A percentile compares a stretch with the other conserved stretches of the same genome.
These are phyloP conservation scores for Standfussiana lucernea DNA, from an alignment of 2,888 invertebrate species.

Conservation along the genomic window DNA sequence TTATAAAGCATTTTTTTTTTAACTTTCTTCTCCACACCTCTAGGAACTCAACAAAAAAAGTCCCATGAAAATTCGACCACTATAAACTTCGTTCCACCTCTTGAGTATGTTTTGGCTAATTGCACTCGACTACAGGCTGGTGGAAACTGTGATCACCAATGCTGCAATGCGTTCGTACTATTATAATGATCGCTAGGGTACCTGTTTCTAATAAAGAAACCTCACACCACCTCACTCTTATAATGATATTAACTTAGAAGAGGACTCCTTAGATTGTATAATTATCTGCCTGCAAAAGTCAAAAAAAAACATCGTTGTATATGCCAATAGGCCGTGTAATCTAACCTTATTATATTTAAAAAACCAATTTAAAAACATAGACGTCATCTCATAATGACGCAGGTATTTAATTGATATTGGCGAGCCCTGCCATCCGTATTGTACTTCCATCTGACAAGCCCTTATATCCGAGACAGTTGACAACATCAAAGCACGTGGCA, in stretches of 20 bases:
- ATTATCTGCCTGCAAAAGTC: neutral
- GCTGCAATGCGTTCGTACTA: too few species aligned
- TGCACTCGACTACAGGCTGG: too few species aligned
- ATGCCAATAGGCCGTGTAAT: neutral
- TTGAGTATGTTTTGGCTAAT: too few species aligned
- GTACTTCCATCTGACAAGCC: conserved; percentile 23
- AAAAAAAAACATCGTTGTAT: neutral
- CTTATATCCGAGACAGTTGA: conserved; percentile 18
- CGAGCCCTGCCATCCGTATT: neutral
- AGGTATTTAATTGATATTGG: conserved; percentile 26
- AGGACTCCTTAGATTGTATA: neutral
- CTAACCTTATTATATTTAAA: conserved; percentile 21
- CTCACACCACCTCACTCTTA: too few species aligned
- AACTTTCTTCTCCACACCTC: too few species aligned
- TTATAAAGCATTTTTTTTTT: too few species aligned
- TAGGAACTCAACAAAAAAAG: too few species aligned
- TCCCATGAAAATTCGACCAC: too few species aligned
- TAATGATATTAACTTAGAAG: neutral
- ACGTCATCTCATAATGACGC: neutral
- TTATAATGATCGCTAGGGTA: too few species aligned
- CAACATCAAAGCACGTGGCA: conserved; percentile 1
- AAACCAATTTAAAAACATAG: neutral
- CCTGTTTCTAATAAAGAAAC: neutral
- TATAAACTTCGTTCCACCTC: too few species aligned
- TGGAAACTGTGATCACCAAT: neutral